Evolutionary conservation across 2,888 invertebrate genomes (phyloP).

Genomic region (Acleris cristana): DNA sequence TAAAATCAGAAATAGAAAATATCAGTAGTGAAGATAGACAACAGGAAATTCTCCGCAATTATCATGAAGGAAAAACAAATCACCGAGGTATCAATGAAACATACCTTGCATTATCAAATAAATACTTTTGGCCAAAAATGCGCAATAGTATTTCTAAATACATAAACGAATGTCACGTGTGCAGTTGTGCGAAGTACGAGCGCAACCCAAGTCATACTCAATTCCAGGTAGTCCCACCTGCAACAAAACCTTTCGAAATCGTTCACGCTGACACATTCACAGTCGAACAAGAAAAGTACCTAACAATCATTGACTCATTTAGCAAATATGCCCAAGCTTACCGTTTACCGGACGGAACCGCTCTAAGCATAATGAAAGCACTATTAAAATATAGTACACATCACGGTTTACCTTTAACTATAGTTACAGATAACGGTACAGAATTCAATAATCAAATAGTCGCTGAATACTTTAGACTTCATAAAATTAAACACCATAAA

Average conservation of each 20-base stretch:
- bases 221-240: too few relatives aligned
- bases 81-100: conserved; percentile 10
- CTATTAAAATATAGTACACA: conserved; percentile 22
- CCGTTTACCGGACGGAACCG: too few relatives aligned
- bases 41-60: conserved; percentile 5
- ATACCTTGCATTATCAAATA: neutral
- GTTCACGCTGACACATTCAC: conserved; percentile 21
- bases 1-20: conserved; percentile 6
- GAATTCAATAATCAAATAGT: conserved; percentile 41
- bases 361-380: conserved; percentile 1
- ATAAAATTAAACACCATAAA: conserved; percentile 40
- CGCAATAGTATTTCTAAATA: conserved; percentile 1
- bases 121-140: conserved; percentile 10
- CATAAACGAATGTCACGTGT: conserved; percentile 4
- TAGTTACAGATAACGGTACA: conserved; percentile 28
- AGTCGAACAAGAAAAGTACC: conserved; percentile 27
- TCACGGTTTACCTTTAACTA: conserved; percentile 32
- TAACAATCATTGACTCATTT: conserved; percentile 32
- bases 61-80: conserved; percentile 10
- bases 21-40: neutral
- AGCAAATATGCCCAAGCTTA: conserved; percentile 27
- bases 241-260: conserved; percentile 23
- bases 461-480: conserved; percentile 36
- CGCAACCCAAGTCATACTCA: conserved; percentile 1
- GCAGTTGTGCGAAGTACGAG: conserved; percentile 10